Evolutionary conservation across 2,888 invertebrate genomes (phyloP), one percentile per base, ranked within the genome.

Genomic region (Minunthozetes semirufus): DNA sequence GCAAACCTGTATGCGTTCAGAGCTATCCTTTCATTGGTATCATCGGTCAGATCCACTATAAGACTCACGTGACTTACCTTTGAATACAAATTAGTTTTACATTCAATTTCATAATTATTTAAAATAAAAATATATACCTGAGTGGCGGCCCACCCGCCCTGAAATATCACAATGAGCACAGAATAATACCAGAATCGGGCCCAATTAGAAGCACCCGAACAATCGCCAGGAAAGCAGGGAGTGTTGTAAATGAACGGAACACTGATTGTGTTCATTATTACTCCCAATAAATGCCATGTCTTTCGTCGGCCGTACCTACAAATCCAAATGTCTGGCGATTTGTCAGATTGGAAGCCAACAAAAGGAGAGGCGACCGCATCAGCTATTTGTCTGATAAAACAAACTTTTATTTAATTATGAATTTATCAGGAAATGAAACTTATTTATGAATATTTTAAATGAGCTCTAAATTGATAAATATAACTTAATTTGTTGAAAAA

Each of bases 81-180:
- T 56, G 9, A 9, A 11, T 48, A 8, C 6, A 11, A 13, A 48
- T 48, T 17, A 48, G n/a, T 4, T 3, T 33, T 33, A 33, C 42
- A 42, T 9, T 42, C 13, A 48, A 11, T 48, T 3, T 48, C 13
- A 48, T 8, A 11, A 48, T 13, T 3, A 48, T 48, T 17, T 13
- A 6, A 17, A 8, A 6, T 3, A 17, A 2, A 6, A 48, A 6
- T 17, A 17, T 4, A 19, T 33, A 87, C 86, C 81, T 87, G 87
- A 4, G 84, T 83, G 8, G 84, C 80, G 0, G 87, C 87, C 86
- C 86, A 87, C 15, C 86, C 87, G 78, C 86, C 83, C 80, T 86
- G 86, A 78, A 84, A 85, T 78, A 86, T 81, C 78, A 85, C 81
- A 17, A 86, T 84, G 77, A 86, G 83, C 33, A 85, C 85, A 1